These are phyloP conservation scores for Trichopria drosophilae DNA, from an alignment of 2,888 invertebrate species.

Conservation along the genomic window DNA sequence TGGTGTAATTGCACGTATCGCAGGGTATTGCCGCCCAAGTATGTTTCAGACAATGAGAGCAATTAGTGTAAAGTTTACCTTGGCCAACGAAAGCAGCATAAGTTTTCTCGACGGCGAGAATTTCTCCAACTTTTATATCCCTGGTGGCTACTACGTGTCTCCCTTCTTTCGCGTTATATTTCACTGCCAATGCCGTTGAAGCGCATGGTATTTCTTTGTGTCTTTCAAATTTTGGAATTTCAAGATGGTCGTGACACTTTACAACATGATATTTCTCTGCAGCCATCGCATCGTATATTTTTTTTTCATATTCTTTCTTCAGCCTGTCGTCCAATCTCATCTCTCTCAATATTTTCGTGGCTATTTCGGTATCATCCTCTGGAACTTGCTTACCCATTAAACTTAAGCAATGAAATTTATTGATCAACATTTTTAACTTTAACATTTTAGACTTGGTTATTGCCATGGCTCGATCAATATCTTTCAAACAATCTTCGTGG, in stretches of 20 bases:
- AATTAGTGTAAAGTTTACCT: slow-evolving; percentile 63
- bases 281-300: too few relatives aligned
- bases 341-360: slow-evolving; percentile 33
- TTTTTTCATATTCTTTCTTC: too few relatives aligned
- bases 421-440: slow-evolving; percentile 64
- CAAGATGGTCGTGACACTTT: too few relatives aligned
- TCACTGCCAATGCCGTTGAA: slow-evolving; percentile 65
- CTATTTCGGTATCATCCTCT: slow-evolving; percentile 29
- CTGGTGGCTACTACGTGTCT: slow-evolving; percentile 70
- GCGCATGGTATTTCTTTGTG: slow-evolving; percentile 64
- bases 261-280: too few relatives aligned
- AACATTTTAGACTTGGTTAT: slow-evolving; percentile 66
- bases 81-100: slow-evolving; percentile 67
- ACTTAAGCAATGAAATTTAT: slow-evolving; percentile 61
- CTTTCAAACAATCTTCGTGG: slow-evolving; percentile 68
- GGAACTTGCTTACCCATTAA: slow-evolving; percentile 36
- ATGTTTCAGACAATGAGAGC: slow-evolving; percentile 69
- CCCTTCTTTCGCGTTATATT: slow-evolving; percentile 65
- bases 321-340: slow-evolving; percentile 25
- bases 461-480: slow-evolving; percentile 67
- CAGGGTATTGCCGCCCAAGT: slow-evolving; percentile 67
- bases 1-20: slow-evolving; percentile 64
- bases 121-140: slow-evolving; percentile 72
- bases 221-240: too few relatives aligned
- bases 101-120: slow-evolving; percentile 76